Conservation (phyloP, 2,113 vertebrate genomes). For the Felis catus region F.catus_Fca126_mat1.0 CM031419.1:191973001-191973500, state of each 20-base stretch:
- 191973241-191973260: not conserved
- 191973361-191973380: constrained; percentile 38
- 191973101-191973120: not conserved
- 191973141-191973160: not conserved
- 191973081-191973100: not conserved
- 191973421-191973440: not conserved
- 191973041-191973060: not conserved
- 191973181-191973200: not conserved
- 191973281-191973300: constrained; percentile 15
- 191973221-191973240: not conserved
- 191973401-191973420: not conserved
- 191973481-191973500: not conserved
- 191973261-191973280: constrained; percentile 32
- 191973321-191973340: not conserved
- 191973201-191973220: not conserved
- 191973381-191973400: constrained; percentile 37
- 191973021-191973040: not conserved
- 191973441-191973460: not conserved
- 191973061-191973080: not conserved
- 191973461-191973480: not conserved
- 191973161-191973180: not conserved
- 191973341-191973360: constrained; percentile 14
- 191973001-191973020: not conserved
- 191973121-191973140: not conserved
- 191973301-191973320: constrained; percentile 5